These are phyloP conservation scores for Petrocephalus microphthalmus DNA, from an alignment of 2,113 vertebrate genomes.

Conservation along the genomic window DNA sequence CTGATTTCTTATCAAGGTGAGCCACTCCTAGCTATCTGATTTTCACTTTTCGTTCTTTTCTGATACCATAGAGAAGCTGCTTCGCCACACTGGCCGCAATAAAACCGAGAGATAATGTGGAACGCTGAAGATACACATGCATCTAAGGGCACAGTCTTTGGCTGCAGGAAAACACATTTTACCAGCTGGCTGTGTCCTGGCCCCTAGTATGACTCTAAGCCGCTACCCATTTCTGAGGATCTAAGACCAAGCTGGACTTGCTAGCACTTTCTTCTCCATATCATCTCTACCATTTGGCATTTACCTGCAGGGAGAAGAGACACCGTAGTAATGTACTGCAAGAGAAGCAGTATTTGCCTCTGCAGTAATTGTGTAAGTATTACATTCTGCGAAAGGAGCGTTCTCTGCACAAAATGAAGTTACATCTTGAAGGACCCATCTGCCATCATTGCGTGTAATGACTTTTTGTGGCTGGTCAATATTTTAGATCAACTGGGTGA, in stretches of 20 bases:
- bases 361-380: constrained; percentile 7
- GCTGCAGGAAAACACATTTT: too few species aligned
- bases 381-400: constrained; percentile 39
- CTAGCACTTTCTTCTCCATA: not conserved
- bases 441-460: constrained; percentile 70
- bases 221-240: too few species aligned
- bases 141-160: not conserved
- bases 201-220: too few species aligned
- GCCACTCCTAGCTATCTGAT: not conserved
- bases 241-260: not conserved
- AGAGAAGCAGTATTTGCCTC: not conserved
- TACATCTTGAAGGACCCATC: constrained; percentile 65
- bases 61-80: not conserved
- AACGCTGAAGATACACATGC: not conserved
- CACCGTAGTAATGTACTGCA: not conserved
- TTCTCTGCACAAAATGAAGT: constrained; percentile 71
- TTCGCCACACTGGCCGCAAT: not conserved
- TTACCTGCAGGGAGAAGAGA: not conserved
- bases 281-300: not conserved
- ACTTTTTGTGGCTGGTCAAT: constrained; percentile 67
- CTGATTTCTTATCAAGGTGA: not conserved
- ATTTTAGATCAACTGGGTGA: constrained; percentile 75
- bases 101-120: not conserved
- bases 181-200: too few species aligned
- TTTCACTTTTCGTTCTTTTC: not conserved